These are phyloP conservation scores for Apeira syringaria DNA, from an alignment of 2,888 invertebrate genomes.

Conservation along the genomic window DNA sequence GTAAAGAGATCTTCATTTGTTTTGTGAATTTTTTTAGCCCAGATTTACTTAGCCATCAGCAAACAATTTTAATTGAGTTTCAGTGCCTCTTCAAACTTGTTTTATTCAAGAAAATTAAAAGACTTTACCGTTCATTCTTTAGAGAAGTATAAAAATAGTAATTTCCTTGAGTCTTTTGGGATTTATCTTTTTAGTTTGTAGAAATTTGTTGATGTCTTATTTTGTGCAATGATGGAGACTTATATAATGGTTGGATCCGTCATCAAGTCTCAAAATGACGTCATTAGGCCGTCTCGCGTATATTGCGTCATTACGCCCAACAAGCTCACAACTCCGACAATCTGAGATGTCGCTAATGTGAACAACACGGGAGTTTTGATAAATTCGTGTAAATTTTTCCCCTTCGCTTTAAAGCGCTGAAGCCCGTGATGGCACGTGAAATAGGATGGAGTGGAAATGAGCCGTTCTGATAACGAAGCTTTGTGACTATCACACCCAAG, in stretches of 20 bases:
- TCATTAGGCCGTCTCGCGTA: constrained; percentile 55
- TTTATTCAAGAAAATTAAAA: constrained; percentile 54
- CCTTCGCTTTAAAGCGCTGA: constrained; percentile 57
- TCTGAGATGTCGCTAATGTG: constrained; percentile 77
- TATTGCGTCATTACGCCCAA: constrained; percentile 62
- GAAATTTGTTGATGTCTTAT: constrained; percentile 48
- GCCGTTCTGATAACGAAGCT: constrained; percentile 59
- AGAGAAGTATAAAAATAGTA: constrained; percentile 20
- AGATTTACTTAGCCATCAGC: constrained; percentile 72
- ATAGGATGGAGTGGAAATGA: constrained; percentile 73
- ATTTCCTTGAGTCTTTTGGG: constrained; percentile 5
- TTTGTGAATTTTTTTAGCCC: constrained; percentile 66
- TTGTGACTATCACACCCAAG: constrained; percentile 40
- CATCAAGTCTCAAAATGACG: constrained; percentile 33
- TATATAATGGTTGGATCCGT: constrained; percentile 58
- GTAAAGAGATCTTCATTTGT: constrained; percentile 75
- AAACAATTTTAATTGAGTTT: constrained; percentile 80
- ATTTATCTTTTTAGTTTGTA: constrained; percentile 5
- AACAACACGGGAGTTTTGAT: constrained; percentile 75
- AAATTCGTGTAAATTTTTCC: constrained; percentile 62
- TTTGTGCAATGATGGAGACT: constrained; percentile 61
- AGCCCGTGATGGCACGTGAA: constrained; percentile 51
- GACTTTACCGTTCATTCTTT: constrained; percentile 42
- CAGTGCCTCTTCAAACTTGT: constrained; percentile 68
- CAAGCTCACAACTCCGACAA: constrained; percentile 64